These are phyloP conservation scores for Sepiola atlantica DNA, from an alignment of 2,888 invertebrate genomes.

Conservation along the genomic window DNA sequence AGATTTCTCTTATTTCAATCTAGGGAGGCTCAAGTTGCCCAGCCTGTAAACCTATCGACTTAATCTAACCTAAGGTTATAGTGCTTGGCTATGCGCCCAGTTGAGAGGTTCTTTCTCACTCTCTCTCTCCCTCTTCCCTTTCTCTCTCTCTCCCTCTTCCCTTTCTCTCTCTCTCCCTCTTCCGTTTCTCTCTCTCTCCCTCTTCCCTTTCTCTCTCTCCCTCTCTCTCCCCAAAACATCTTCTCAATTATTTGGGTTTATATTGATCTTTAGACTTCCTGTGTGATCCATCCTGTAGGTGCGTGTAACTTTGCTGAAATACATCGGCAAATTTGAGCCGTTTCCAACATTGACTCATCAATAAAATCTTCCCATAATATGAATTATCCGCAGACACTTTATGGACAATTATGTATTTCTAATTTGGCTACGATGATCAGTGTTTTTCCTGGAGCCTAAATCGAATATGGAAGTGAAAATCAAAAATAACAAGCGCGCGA, in stretches of 20 bases:
- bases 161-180: too few relatives aligned
- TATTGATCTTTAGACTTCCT: neutral
- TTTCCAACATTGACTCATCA: neutral
- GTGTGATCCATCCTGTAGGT: constrained; percentile 16
- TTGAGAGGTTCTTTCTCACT: too few relatives aligned
- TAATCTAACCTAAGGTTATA: constrained; percentile 10
- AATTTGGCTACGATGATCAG: neutral
- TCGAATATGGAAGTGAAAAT: neutral
- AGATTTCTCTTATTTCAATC: neutral
- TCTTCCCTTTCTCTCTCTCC: too few relatives aligned
- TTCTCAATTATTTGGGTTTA: constrained; percentile 15
- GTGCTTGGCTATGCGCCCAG: neutral
- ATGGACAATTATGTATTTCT: neutral
- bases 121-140: too few relatives aligned
- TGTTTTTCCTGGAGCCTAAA: neutral
- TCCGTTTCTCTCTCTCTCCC: too few relatives aligned
- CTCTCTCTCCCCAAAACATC: neutral
- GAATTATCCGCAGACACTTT: constrained; percentile 2
- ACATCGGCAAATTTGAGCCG: neutral
- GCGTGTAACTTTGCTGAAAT: constrained; percentile 32
- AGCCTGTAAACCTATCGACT: neutral
- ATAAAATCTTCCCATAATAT: neutral
- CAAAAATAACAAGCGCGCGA: neutral
- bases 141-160: too few relatives aligned
- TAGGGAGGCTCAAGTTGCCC: neutral